Conservation (phyloP, 2,888 invertebrate species). For the Loripinus fragilis region DNA sequence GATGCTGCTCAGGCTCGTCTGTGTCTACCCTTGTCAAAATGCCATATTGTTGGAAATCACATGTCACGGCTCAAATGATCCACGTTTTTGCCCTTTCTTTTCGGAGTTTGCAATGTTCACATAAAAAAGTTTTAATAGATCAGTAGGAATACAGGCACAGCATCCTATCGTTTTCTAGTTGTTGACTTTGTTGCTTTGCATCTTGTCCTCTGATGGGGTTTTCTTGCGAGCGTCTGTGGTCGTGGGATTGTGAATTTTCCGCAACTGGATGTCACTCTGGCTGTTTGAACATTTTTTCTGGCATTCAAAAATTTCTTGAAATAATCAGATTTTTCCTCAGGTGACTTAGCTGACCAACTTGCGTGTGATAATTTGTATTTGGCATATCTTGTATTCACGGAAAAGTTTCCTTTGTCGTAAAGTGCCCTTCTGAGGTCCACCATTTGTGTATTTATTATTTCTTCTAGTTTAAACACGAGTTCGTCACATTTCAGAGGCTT, state of each 20-base stretch:
- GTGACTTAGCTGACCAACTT: slow-evolving; percentile 12
- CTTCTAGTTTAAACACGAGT: slow-evolving; percentile 31
- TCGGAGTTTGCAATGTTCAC: too few relatives aligned
- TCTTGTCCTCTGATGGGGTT: slow-evolving; percentile 12
- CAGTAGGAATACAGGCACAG: too few relatives aligned
- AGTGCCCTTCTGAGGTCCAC: slow-evolving; percentile 37
- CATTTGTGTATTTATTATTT: slow-evolving; percentile 30
- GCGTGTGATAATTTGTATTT: background rate
- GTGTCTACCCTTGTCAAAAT: too few relatives aligned
- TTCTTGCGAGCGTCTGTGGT: background rate
- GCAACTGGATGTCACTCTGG: background rate
- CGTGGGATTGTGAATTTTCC: background rate
- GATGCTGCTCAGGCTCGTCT: too few relatives aligned
- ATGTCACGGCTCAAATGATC: too few relatives aligned
- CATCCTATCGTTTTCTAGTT: too few relatives aligned
- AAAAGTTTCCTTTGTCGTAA: slow-evolving; percentile 47
- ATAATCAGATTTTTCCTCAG: background rate
- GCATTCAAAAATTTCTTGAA: background rate
- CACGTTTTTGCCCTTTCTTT: too few relatives aligned
- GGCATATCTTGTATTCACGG: background rate
- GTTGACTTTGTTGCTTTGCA: slow-evolving; percentile 18
- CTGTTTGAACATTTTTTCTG: background rate
- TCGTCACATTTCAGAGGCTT: slow-evolving; percentile 36
- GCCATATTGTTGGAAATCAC: too few relatives aligned
- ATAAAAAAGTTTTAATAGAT: too few relatives aligned